phyloP scores from a whole-genome alignment of 2,888 invertebrate genomes.

The Sussaba pulchella region DNA sequence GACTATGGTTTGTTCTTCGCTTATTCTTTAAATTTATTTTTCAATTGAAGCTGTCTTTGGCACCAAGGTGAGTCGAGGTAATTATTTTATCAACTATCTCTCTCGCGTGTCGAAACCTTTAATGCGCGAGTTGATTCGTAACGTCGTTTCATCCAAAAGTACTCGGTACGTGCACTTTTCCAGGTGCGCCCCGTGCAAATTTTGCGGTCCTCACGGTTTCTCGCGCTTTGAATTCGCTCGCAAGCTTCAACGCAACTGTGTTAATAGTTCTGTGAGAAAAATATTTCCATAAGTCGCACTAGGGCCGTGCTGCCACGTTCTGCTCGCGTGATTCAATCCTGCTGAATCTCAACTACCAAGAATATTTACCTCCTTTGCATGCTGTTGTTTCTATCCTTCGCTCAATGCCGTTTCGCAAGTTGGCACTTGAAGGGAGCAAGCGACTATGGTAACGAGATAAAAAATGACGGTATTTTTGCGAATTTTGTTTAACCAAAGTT shows the following conservation, averaged over 20 bases:
- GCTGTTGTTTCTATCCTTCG: not conserved
- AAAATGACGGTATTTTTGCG: no score
- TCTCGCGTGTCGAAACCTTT: slow-evolving; percentile 69
- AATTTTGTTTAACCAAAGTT: no score
- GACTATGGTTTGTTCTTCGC: no score
- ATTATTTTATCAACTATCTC: slow-evolving; percentile 64
- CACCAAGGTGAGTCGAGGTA: slow-evolving; percentile 52
- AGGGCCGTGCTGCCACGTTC: not conserved
- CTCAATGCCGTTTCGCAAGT: slow-evolving; percentile 22
- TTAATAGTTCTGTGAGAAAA: not conserved
- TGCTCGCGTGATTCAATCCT: slow-evolving; percentile 15
- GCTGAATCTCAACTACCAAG: not conserved
- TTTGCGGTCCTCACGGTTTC: slow-evolving; percentile 31
- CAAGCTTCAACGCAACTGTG: not conserved
- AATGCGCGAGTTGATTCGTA: slow-evolving; percentile 64
- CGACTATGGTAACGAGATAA: no score
- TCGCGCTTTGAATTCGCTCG: slow-evolving; percentile 21
- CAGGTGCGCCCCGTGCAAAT: slow-evolving; percentile 4
- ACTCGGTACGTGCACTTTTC: slow-evolving; percentile 25
- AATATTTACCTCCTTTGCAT: not conserved
- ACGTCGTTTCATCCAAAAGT: slow-evolving; percentile 41
- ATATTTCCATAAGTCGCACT: slow-evolving; percentile 29
- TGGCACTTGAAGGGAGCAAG: no score
- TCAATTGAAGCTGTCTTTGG: no score
- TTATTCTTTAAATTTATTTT: no score